Evolutionary conservation across 2,797 vertebrate species (phyloP), one percentile per base, ranked within the genome.

Genomic region (Megaceryle alcyon): DNA sequence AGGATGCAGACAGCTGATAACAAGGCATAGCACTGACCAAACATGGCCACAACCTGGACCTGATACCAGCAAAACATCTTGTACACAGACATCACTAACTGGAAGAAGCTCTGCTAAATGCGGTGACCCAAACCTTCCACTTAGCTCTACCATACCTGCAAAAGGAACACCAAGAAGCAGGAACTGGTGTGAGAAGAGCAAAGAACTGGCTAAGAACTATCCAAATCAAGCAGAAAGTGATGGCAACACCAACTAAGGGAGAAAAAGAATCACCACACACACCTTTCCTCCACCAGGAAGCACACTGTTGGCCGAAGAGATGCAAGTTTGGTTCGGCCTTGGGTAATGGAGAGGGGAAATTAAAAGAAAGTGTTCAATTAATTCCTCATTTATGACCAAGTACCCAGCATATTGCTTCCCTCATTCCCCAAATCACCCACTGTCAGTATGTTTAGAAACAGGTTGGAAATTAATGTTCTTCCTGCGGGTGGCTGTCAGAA

Each of bases 351-450:
- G 29, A 10, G 10, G 26, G 39, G 77, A 43, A 94, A 91, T 96
- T 33, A 90, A 90, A 95, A 95, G 57, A 86, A 97, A 95, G 91
- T 80, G 96, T 96, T 93, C 91, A 87, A 95, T 97, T 96, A 96
- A 93, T 96, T 96, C 76, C 81, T 96, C 33, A 56, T 94, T 95
- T 78, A 80, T 46, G 49, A 60, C 80, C 19, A 3, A 33, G 73
- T 57, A 61, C 19, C 77, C 53, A 8, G 43, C 5, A 82, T 79
- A 94, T 95, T 60, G 54, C 37, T 88, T 73, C 66, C 83, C 71
- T 61, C 17, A 0, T 14, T 82, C n/a, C 26, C 85, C 1, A 1
- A 19, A 56, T 77, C 21, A 2, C 16, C 22, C 77, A 44, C 85
- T 97, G 97, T 93, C 96, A 93, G 78, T 61, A 29, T 7, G 15